A percentile compares a stretch with the other conserved stretches of the same genome.
Evolutionary conservation across 2,113 vertebrate genomes (phyloP).

Genomic region (Dromas ardeola): DNA sequence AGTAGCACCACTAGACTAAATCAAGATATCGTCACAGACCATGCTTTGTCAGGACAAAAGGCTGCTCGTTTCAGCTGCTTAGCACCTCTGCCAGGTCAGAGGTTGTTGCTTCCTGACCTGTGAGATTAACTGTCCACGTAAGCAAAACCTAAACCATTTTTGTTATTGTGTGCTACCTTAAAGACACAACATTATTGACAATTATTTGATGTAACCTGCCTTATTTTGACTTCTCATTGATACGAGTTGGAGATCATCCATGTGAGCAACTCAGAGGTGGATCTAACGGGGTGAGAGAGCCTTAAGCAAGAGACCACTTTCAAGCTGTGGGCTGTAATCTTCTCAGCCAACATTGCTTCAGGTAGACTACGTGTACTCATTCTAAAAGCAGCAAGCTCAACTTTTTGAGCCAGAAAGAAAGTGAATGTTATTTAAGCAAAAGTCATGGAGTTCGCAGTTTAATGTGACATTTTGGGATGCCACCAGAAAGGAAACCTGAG

Average conservation of each 20-base stretch:
- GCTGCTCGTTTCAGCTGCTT: neutral
- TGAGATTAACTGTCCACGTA: neutral
- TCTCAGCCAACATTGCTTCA: neutral
- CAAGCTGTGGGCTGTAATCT: neutral
- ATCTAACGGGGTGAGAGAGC: neutral
- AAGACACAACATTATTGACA: neutral
- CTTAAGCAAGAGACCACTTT: neutral
- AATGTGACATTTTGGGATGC: neutral
- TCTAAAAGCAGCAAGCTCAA: neutral
- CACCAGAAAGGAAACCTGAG: neutral
- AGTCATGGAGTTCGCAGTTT: neutral
- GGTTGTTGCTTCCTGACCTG: neutral
- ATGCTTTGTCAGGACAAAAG: neutral
- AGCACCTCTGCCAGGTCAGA: neutral
- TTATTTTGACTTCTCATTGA: neutral
- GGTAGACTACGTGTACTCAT: neutral
- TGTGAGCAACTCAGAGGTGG: neutral
- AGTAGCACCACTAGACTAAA: neutral
- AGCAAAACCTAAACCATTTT: neutral
- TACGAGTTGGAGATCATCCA: neutral
- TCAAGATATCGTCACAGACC: neutral
- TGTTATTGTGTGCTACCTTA: neutral
- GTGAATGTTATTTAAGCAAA: neutral
- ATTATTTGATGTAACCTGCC: neutral
- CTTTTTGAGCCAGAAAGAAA: neutral